phyloP scores from a whole-genome alignment of 2,797 vertebrate genomes.

The Pogoniulus pusillus region DNA sequence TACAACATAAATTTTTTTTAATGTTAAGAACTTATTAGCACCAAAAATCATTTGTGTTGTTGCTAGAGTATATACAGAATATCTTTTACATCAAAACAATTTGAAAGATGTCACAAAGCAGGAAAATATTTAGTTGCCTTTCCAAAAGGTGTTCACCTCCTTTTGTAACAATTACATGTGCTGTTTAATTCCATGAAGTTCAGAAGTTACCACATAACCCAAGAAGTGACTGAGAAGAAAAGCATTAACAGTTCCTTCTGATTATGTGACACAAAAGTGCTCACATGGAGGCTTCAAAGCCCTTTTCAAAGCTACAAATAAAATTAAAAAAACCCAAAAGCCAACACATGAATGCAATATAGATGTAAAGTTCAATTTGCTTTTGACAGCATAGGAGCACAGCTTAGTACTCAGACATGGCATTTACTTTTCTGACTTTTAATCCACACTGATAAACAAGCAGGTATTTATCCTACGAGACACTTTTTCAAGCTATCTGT shows the following conservation, averaged over 20 bases:
- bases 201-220: not conserved
- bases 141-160: not conserved
- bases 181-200: not conserved
- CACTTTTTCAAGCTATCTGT: not conserved
- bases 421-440: slow-evolving; percentile 36
- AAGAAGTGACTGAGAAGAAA: no score
- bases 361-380: slow-evolving; percentile 17
- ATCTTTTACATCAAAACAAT: not conserved
- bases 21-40: not conserved
- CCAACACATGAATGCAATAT: not conserved
- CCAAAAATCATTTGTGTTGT: not conserved
- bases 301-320: not conserved
- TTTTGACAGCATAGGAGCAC: not conserved
- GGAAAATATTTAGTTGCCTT: not conserved
- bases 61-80: not conserved
- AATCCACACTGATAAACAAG: not conserved
- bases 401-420: not conserved
- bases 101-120: not conserved
- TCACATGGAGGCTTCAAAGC: not conserved
- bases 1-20: not conserved
- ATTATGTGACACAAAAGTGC: not conserved
- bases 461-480: not conserved
- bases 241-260: not conserved
- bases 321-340: not conserved
- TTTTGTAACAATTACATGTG: not conserved